Conservation (phyloP, 2,888 invertebrate species). For the Linnaemya vulpina region DNA sequence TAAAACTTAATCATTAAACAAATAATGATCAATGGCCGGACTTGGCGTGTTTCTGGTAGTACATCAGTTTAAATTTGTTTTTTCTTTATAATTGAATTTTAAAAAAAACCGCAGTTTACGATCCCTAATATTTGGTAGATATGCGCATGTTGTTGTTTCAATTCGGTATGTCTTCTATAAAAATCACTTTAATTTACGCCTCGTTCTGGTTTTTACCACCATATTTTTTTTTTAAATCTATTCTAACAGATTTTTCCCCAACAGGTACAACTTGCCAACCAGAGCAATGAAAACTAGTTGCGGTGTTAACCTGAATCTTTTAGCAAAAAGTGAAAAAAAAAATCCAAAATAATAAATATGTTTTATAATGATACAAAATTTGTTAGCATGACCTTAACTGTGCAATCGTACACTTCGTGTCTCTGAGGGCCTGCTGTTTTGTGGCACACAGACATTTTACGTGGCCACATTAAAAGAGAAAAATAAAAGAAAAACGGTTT, state of each 20-base stretch:
- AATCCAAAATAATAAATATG: not conserved
- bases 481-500: too few relatives aligned
- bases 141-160: slow-evolving; percentile 3
- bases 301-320: not conserved
- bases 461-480: too few relatives aligned
- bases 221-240: too few relatives aligned
- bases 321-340: not conserved
- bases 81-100: too few relatives aligned
- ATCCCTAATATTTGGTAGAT: too few relatives aligned
- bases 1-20: too few relatives aligned
- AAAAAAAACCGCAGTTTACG: too few relatives aligned
- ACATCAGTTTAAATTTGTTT: too few relatives aligned
- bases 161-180: not conserved
- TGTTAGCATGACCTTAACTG: slow-evolving; percentile 52
- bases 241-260: slow-evolving; percentile 16
- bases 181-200: slow-evolving; percentile 47
- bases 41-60: too few relatives aligned
- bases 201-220: not conserved
- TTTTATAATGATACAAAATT: slow-evolving; percentile 32
- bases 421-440: not conserved
- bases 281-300: not conserved
- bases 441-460: too few relatives aligned
- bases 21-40: too few relatives aligned
- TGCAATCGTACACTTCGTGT: slow-evolving; percentile 47
- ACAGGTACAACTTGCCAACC: slow-evolving; percentile 38